Evolutionary conservation across 2,113 vertebrate species (phyloP), one percentile per base, ranked within the genome.

Genomic region (Melanotaenia duboulayi): DNA sequence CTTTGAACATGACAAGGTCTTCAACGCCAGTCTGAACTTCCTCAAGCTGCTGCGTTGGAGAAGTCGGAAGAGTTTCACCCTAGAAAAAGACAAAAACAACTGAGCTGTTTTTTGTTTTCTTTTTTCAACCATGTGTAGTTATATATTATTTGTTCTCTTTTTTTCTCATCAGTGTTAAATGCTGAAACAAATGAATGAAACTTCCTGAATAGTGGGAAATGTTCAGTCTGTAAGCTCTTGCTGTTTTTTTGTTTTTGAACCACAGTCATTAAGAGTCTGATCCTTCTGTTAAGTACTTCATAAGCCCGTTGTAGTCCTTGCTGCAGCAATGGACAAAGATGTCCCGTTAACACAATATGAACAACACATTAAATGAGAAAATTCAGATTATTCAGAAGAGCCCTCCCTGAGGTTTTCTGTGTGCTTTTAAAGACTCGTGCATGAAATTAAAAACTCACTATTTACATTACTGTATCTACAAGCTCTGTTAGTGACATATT

Each of bases 1-100:
- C 76, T 96, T 96, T 78, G 94, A 95, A 63, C 94, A 96, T 2
- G 94, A 95, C 84, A 96, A 95, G 83, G 82, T 96, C 71, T 96
- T 96, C 89, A 96, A 86, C 5, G 94, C 95, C 76, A 96, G 95
- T 68, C 94, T 96, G 71, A 96, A 95, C 87, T 95, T 96, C 69
- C 90, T 96, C 77, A 96, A 95, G 71, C 80, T 96, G 69, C 84
- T 96, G 59, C 87, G 95, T 65, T 96, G 95, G 95, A 95, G 94
- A 76, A 96, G 95, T 65, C 92, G 91, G 28, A 95, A 94, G 86
- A 96, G 94, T 78, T 95, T 96, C 67, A 92, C 93, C 32, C 39
- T 95, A 58, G 89, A 91, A 4, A 89, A 87, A 9, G 82, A 91
- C 48, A 86, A 90, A 25, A 81, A 14, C 63, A 85, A n/a, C 60